Percentiles rank a stretch among this genome's conserved stretches.
These are phyloP conservation scores for Cardiocondyla obscurior DNA, from an alignment of 1,140 invertebrate genomes.

Conservation along the genomic window DNA sequence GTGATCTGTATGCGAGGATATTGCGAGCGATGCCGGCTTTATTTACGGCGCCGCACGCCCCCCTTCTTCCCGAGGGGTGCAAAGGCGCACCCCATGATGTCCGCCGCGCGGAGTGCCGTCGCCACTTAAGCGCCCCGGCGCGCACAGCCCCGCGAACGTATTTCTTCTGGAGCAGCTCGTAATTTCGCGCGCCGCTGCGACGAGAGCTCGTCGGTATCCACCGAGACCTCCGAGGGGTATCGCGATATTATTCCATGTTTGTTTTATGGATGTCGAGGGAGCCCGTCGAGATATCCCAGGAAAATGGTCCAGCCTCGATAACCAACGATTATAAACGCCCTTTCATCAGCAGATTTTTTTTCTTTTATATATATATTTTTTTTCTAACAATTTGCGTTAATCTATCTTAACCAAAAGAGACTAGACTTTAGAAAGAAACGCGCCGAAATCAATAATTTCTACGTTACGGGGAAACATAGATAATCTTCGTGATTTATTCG, in stretches of 20 bases:
- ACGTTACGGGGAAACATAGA: not conserved
- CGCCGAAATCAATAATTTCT: not conserved
- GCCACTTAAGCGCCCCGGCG: constrained; percentile 27
- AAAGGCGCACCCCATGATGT: constrained; percentile 22
- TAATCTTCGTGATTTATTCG: not conserved
- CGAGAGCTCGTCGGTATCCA: constrained; percentile 19
- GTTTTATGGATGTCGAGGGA: constrained; percentile 44
- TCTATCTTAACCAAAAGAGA: not conserved
- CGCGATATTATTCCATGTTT: constrained; percentile 49
- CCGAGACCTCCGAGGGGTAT: constrained; percentile 2
- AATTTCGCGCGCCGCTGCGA: constrained; percentile 48
- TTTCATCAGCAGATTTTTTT: not conserved
- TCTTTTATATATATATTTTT: no score
- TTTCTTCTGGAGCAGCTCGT: constrained; percentile 50
- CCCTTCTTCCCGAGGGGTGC: not conserved
- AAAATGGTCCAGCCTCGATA: constrained; percentile 9
- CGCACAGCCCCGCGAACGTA: constrained; percentile 11
- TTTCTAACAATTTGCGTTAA: not conserved
- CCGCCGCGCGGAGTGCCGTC: constrained; percentile 28
- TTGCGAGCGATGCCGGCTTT: constrained; percentile 66
- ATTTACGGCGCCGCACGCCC: constrained; percentile 55
- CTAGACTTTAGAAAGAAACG: not conserved
- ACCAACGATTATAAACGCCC: not conserved
- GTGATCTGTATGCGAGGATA: constrained; percentile 65
- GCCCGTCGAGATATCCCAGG: not conserved